These are phyloP conservation scores for Reticulitermes speratus DNA, from an alignment of 1,140 invertebrate genomes.

Conservation along the genomic window DNA sequence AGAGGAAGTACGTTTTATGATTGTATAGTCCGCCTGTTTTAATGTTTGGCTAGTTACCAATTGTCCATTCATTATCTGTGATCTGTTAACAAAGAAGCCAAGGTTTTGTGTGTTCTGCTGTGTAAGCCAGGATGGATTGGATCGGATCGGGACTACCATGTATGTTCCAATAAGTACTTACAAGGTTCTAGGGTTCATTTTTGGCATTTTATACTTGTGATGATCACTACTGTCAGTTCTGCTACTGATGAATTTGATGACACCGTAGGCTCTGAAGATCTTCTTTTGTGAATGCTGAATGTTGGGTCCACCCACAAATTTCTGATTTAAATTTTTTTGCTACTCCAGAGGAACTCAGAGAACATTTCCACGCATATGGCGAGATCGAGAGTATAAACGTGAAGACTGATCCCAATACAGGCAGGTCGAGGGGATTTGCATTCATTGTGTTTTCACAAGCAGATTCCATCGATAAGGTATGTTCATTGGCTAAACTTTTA, in stretches of 20 bases:
- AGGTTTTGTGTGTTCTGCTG: too few species aligned
- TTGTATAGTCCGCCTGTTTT: too few species aligned
- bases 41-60: too few species aligned
- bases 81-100: too few species aligned
- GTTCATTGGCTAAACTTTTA: conserved; percentile 10
- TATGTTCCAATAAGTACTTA: too few species aligned
- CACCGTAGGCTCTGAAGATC: neutral
- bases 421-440: conserved; percentile 87
- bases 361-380: conserved; percentile 86
- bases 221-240: conserved; percentile 31
- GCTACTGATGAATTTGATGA: conserved; percentile 31
- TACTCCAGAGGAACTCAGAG: conserved; percentile 84
- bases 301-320: neutral
- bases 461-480: conserved; percentile 87
- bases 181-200: conserved; percentile 34
- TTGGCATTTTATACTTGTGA: conserved; percentile 32
- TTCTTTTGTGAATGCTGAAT: neutral
- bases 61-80: too few species aligned
- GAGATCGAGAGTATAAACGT: conserved; percentile 93
- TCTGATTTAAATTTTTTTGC: conserved; percentile 36
- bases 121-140: too few species aligned
- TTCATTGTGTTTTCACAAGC: conserved; percentile 91
- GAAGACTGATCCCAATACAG: conserved; percentile 88
- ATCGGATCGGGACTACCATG: too few species aligned
- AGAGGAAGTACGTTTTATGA: too few species aligned